Percentiles rank a stretch among this genome's conserved stretches.
Evolutionary conservation across 2,797 vertebrate species (phyloP).

Genomic region (Melanotaenia pygmaea): DNA sequence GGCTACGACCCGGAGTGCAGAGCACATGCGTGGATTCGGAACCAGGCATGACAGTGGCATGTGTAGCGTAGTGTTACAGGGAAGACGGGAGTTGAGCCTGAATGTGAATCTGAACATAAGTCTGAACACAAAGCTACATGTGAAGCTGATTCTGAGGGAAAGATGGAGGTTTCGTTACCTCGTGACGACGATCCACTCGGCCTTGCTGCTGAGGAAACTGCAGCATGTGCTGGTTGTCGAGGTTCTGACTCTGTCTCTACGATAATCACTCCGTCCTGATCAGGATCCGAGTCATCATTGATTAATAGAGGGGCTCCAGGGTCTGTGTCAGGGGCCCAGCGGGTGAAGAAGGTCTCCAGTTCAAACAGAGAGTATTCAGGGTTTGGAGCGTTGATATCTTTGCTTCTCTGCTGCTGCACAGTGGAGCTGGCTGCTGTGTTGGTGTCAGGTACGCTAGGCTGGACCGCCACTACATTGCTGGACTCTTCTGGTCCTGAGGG

Average conservation of each 20-base stretch:
- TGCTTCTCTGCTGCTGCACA: slow-evolving; percentile 26
- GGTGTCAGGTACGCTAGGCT: slow-evolving; percentile 47
- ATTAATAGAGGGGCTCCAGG: slow-evolving; percentile 56
- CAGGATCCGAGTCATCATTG: slow-evolving; percentile 42
- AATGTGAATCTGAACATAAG: neutral
- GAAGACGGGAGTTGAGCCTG: too few species aligned
- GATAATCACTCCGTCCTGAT: slow-evolving; percentile 63
- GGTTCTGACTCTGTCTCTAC: slow-evolving; percentile 48
- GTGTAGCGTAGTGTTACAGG: too few species aligned
- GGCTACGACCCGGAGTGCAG: too few species aligned
- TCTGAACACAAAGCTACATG: neutral
- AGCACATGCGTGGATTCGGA: too few species aligned
- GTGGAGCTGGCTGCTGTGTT: slow-evolving; percentile 39
- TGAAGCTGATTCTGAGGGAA: too few species aligned
- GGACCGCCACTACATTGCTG: slow-evolving; percentile 15
- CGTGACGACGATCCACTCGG: slow-evolving; percentile 6
- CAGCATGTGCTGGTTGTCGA: slow-evolving; percentile 8
- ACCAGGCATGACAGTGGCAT: too few species aligned
- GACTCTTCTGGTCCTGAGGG: slow-evolving; percentile 24
- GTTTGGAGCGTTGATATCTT: neutral
- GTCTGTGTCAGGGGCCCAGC: slow-evolving; percentile 68
- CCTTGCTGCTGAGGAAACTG: slow-evolving; percentile 19
- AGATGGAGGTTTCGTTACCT: too few species aligned
- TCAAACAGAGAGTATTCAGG: slow-evolving; percentile 74
- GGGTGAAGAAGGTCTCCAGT: slow-evolving; percentile 73